These are phyloP conservation scores for Oenanthe oenanthe DNA, from an alignment of 2,113 vertebrate species.

Conservation along the genomic window DNA sequence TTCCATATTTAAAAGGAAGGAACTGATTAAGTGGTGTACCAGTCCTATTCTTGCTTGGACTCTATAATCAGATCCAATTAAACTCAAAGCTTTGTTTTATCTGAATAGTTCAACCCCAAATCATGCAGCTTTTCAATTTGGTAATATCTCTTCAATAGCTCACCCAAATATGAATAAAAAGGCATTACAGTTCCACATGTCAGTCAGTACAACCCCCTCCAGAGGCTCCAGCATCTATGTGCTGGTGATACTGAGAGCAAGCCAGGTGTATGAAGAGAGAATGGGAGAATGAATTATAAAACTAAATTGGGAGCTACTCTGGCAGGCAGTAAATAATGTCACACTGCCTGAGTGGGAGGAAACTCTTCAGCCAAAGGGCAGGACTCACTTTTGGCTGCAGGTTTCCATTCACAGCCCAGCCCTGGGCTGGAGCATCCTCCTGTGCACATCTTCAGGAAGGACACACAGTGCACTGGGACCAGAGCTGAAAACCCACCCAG, in stretches of 20 bases:
- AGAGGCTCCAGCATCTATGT: background rate
- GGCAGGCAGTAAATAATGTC: background rate
- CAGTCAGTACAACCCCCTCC: background rate
- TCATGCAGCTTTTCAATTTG: constrained; percentile 28
- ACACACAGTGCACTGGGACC: background rate
- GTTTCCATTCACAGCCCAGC: background rate
- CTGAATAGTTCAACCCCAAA: constrained; percentile 35
- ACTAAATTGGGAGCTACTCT: background rate
- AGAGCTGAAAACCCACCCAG: background rate
- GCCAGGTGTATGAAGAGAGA: background rate
- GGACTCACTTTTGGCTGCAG: background rate
- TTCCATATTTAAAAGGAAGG: background rate
- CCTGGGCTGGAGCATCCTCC: background rate
- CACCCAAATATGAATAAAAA: constrained; percentile 7
- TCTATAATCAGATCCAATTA: constrained; percentile 1
- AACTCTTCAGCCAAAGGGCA: background rate
- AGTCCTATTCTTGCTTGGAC: background rate
- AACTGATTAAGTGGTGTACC: background rate
- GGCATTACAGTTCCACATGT: background rate
- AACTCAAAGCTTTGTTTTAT: constrained; percentile 54
- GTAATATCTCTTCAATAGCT: background rate
- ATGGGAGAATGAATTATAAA: background rate
- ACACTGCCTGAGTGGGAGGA: background rate
- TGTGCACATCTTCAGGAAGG: background rate
- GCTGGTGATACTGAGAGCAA: background rate